phyloP scores from a whole-genome alignment of 2,113 vertebrate species.

The Strix aluco region DNA sequence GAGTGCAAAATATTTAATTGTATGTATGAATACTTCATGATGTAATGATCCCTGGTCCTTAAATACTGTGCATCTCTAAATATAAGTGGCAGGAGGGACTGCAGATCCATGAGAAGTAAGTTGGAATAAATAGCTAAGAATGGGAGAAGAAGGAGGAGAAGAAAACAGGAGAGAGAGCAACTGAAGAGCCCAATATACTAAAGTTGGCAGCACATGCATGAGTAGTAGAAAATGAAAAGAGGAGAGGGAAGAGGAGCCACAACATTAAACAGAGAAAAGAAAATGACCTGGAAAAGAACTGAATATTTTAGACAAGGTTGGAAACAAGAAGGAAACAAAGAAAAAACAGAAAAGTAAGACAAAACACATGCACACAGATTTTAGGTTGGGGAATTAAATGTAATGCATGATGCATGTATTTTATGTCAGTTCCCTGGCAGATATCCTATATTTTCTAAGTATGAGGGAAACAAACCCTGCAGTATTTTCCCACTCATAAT shows the following conservation, averaged over 20 bases:
- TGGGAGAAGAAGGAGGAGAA: background rate
- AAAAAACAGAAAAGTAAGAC: background rate
- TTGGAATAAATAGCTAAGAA: background rate
- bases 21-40: background rate
- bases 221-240: background rate
- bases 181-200: background rate
- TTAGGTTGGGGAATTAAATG: background rate
- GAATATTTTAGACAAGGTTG: background rate
- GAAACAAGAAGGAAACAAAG: background rate
- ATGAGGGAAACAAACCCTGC: background rate
- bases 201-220: background rate
- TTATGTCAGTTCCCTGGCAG: background rate
- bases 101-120: background rate
- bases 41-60: background rate
- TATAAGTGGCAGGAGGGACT: background rate
- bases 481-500: conserved; percentile 14
- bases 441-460: background rate
- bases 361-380: background rate
- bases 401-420: background rate
- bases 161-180: background rate
- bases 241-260: background rate
- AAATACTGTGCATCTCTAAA: background rate
- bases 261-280: background rate
- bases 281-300: background rate
- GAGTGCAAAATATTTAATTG: background rate